Base-by-base conservation (phyloP, 2,888 invertebrate genomes). In the Acleris sparsana region DNA sequence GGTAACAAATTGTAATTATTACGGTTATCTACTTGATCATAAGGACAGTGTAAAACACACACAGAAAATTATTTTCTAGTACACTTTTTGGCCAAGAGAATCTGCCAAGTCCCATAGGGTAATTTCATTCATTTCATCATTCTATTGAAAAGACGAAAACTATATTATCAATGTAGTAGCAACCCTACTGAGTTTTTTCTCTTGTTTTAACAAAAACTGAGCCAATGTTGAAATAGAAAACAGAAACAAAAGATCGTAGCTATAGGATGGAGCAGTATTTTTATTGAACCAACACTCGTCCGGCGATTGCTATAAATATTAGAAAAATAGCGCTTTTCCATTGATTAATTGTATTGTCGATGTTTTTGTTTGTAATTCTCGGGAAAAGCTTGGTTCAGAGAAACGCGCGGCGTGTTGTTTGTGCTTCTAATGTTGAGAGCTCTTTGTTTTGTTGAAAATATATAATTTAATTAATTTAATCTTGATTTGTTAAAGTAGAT, bases 321-420 rank as follows among this genome's bases (percentile, higher is more conserved):
- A 66, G 62, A 46, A 48, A 52, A 62, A 66, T 66, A 61, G 66
- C 51, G 61, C 66, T 66, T 56, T 66, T 66, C 62, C 61, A 62
- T 62, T 66, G 66, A 66, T 66, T 66, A 66, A 66, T 66, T 62
- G 66, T 62, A 66, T 53, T 57, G 66, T 62, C 66, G 66, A 66
- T 56, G 55, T 63, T 63, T 67, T 68, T 64, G 62, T 66, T 60
- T 53, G 39, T 43, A n/a, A 39, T 64, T 56, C 60, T 64, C 63
- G 46, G 53, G 33, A 33, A 49, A 59, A 46, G 17, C 33, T 44
- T 29, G 43, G 51, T 61, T 65, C 53, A 17, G 22, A 39, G 44
- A 33, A 43, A 53, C 17, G 18, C 7, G 11, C 53, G n/a, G 33
- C 20, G 55, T n/a, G 1, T 20, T 60, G 33, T 56, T 60, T 61